These are phyloP conservation scores for Harpagoxenus sublaevis DNA, from an alignment of 2,888 invertebrate species.

Conservation along the genomic window DNA sequence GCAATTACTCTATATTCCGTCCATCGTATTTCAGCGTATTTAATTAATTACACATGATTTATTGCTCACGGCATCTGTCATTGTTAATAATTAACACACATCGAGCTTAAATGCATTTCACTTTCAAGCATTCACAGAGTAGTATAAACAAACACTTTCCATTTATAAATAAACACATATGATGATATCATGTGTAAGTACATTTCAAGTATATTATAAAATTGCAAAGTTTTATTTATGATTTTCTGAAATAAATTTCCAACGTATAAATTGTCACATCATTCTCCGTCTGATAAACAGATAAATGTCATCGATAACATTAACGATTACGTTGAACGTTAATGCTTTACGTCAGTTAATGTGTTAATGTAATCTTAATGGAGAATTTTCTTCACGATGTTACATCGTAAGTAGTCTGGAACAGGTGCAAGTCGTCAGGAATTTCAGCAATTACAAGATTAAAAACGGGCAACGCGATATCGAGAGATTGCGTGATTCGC, in stretches of 20 bases:
- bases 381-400: neutral
- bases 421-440: conserved; percentile 13
- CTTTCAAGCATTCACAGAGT: neutral
- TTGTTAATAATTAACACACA: conserved; percentile 9
- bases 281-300: neutral
- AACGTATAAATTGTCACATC: neutral
- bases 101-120: neutral
- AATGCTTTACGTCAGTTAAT: neutral
- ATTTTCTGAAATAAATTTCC: neutral
- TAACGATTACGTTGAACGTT: neutral
- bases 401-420: neutral
- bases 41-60: conserved; percentile 15
- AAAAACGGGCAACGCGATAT: conserved; percentile 13
- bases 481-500: conserved; percentile 13
- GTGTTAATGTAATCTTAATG: conserved; percentile 17
- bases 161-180: neutral
- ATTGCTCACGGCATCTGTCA: neutral
- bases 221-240: neutral
- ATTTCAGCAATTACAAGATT: conserved; percentile 28
- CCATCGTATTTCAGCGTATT: neutral
- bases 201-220: neutral
- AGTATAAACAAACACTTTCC: neutral
- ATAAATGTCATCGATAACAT: neutral
- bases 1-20: neutral
- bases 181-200: neutral